Evolutionary conservation across 1,140 invertebrate species (phyloP).

Genomic region (Harpegnathos saltator): DNA sequence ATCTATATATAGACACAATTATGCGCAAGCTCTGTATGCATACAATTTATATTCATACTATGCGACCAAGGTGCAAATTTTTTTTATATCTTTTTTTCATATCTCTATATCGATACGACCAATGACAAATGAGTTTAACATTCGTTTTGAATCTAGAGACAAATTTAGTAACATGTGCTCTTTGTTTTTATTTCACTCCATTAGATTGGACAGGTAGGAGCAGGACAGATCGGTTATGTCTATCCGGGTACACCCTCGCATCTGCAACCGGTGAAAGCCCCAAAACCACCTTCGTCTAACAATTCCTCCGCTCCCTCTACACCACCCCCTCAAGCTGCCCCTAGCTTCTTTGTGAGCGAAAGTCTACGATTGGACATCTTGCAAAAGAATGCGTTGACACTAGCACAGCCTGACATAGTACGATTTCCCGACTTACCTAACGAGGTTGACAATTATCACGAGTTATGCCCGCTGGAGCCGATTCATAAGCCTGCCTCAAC

Average conservation of each 20-base stretch:
- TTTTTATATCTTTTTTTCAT: too few relatives aligned
- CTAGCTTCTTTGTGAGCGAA: slow-evolving; percentile 91
- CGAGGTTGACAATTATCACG: slow-evolving; percentile 96
- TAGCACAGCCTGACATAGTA: slow-evolving; percentile 90
- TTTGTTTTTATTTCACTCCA: background rate
- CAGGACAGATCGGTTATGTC: slow-evolving; percentile 84
- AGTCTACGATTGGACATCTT: slow-evolving; percentile 91
- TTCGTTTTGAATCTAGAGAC: background rate
- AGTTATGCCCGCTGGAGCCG: slow-evolving; percentile 93
- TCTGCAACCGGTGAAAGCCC: slow-evolving; percentile 84
- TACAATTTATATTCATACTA: too few relatives aligned
- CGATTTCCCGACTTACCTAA: slow-evolving; percentile 92
- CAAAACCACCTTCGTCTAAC: slow-evolving; percentile 84
- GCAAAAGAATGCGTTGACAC: slow-evolving; percentile 90
- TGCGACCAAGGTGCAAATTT: too few relatives aligned
- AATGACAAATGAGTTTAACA: background rate
- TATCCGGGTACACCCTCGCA: slow-evolving; percentile 90
- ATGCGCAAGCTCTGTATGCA: too few relatives aligned
- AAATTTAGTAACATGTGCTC: background rate
- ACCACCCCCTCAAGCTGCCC: slow-evolving; percentile 81
- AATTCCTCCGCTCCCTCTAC: slow-evolving; percentile 85
- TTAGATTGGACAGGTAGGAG: slow-evolving; percentile 77
- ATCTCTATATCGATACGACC: too few relatives aligned
- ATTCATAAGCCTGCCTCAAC: slow-evolving; percentile 88
- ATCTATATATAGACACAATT: too few relatives aligned